These are phyloP conservation scores for Ischnus inquisitorius DNA, from an alignment of 2,888 invertebrate species.

Conservation along the genomic window DNA sequence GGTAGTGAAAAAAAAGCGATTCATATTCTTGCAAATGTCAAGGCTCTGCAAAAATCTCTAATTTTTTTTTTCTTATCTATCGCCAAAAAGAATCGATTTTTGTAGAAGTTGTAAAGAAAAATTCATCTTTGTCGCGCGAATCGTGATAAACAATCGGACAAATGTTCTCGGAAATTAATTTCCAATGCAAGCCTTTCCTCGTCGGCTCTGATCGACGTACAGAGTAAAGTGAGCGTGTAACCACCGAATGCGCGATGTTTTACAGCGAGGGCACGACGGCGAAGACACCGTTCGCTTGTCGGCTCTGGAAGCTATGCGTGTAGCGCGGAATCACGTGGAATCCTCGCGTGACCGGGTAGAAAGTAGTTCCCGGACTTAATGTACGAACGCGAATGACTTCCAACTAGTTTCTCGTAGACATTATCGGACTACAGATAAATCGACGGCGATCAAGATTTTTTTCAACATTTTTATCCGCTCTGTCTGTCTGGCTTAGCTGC, in stretches of 20 bases:
- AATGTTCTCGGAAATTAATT: neutral
- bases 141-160: neutral
- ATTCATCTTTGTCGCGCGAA: too few relatives aligned
- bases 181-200: neutral
- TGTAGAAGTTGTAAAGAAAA: too few relatives aligned
- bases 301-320: constrained; percentile 36
- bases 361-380: constrained; percentile 60
- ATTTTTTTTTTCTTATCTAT: too few relatives aligned
- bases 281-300: constrained; percentile 37
- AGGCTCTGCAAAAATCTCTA: too few relatives aligned
- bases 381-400: constrained; percentile 58
- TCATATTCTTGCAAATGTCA: too few relatives aligned
- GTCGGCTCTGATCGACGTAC: too few relatives aligned
- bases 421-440: constrained; percentile 16
- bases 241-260: constrained; percentile 16
- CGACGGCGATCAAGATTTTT: constrained; percentile 16
- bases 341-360: constrained; percentile 65
- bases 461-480: neutral
- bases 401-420: constrained; percentile 49
- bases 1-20: too few relatives aligned
- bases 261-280: constrained; percentile 7
- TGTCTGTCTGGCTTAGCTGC: too few relatives aligned
- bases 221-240: neutral
- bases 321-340: constrained; percentile 62
- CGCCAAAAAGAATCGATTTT: too few relatives aligned